A percentile compares a stretch with the other conserved stretches of the same genome.
phyloP scores from a whole-genome alignment of 2,797 vertebrate species.

The Alectoris magna region DNA sequence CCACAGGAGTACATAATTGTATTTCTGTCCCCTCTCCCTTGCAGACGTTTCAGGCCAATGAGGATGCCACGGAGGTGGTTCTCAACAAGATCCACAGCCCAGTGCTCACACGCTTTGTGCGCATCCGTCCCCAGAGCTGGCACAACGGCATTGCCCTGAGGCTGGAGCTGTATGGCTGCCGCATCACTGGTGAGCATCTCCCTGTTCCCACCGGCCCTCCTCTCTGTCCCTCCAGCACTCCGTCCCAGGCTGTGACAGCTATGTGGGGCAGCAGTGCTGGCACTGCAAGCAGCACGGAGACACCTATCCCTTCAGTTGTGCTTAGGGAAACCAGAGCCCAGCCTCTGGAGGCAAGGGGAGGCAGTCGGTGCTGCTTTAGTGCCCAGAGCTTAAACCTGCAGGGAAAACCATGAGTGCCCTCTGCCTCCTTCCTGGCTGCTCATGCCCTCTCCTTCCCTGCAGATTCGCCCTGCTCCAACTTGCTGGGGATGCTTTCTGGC shows the following conservation, averaged over 20 bases:
- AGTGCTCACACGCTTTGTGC: conserved; percentile 91
- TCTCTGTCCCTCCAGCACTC: background rate
- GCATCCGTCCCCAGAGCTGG: conserved; percentile 94
- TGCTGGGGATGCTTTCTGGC: conserved; percentile 96
- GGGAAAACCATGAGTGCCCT: accelerated
- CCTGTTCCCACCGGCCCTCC: background rate
- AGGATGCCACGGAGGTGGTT: conserved; percentile 92
- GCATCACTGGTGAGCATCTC: conserved; percentile 88
- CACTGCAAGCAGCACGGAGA: background rate
- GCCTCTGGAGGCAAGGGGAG: background rate
- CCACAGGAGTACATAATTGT: background rate
- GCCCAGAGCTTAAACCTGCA: background rate
- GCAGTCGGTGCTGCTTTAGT: background rate
- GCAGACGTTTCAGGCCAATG: conserved; percentile 94
- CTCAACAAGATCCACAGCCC: conserved; percentile 93
- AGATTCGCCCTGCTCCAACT: conserved; percentile 95
- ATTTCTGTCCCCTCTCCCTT: background rate
- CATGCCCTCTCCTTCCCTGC: conserved; percentile 8
- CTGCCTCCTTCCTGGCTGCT: background rate
- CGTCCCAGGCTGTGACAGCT: background rate
- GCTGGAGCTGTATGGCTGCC: conserved; percentile 96
- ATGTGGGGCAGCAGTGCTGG: background rate
- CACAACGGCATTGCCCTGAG: conserved; percentile 92
- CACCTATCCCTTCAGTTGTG: accelerated
- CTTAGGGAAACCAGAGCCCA: background rate